Percentiles rank a stretch among this genome's conserved stretches.
These are phyloP conservation scores for Otus sunia DNA, from an alignment of 2,113 vertebrate species.

Conservation along the genomic window DNA sequence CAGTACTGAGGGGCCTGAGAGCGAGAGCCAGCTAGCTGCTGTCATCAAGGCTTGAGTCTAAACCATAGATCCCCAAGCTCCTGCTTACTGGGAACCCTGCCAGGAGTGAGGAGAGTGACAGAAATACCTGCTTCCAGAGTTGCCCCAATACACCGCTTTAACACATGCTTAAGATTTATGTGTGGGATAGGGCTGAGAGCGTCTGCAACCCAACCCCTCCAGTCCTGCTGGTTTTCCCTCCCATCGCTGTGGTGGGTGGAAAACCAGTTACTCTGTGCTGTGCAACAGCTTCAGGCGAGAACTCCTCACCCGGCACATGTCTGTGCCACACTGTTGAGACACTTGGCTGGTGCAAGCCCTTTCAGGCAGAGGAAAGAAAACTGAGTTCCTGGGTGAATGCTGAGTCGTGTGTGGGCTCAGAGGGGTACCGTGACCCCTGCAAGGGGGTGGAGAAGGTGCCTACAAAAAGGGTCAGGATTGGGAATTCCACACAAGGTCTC, in stretches of 20 bases:
- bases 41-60: neutral
- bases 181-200: neutral
- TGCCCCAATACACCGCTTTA: neutral
- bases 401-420: fast-evolving
- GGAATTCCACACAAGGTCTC: neutral
- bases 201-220: neutral
- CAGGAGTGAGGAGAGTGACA: neutral
- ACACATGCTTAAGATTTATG: neutral
- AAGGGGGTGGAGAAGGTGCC: neutral
- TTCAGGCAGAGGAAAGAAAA: neutral
- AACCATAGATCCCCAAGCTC: neutral
- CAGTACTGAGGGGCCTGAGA: neutral
- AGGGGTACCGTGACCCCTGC: neutral
- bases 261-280: neutral
- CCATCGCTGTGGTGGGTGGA: neutral
- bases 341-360: neutral
- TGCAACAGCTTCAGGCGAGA: neutral
- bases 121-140: neutral
- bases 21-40: neutral
- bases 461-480: neutral
- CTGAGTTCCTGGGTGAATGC: neutral
- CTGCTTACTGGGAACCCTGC: neutral
- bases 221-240: neutral
- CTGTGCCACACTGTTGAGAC: neutral
- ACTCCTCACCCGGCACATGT: neutral